Conservation (phyloP, 2,888 invertebrate species). For the Chymomyza procnemis region DNA sequence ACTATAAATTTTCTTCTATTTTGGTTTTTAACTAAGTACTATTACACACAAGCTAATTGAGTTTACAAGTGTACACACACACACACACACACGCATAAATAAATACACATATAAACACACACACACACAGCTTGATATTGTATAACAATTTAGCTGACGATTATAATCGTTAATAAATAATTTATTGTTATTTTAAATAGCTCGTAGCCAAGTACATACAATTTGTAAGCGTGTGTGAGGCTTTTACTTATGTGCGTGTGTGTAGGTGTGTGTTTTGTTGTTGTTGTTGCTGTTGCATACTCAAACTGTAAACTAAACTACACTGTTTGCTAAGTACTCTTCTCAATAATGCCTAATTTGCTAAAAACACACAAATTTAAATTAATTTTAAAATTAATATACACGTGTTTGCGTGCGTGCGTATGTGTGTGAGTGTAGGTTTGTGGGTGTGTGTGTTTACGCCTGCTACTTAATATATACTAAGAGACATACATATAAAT, state of each 20-base stretch:
- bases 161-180: constrained; percentile 55
- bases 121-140: not conserved
- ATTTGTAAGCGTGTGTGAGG: not conserved
- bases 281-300: not conserved
- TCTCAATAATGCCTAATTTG: constrained; percentile 62
- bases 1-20: not conserved
- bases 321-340: constrained; percentile 50
- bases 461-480: not conserved
- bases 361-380: constrained; percentile 48
- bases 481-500: constrained; percentile 49
- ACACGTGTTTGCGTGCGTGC: constrained; percentile 28
- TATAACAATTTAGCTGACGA: constrained; percentile 6
- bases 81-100: not conserved
- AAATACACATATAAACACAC: not conserved
- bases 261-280: not conserved
- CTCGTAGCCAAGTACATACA: constrained; percentile 1
- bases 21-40: constrained; percentile 4
- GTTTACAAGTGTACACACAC: constrained; percentile 11
- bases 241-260: not conserved
- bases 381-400: constrained; percentile 36
- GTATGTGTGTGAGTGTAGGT: not conserved
- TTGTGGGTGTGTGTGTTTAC: not conserved
- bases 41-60: constrained; percentile 23
- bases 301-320: constrained; percentile 35
- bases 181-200: constrained; percentile 27